These are phyloP conservation scores for Probosciger aterrimus DNA, from an alignment of 2,113 vertebrate genomes.

Conservation along the genomic window DNA sequence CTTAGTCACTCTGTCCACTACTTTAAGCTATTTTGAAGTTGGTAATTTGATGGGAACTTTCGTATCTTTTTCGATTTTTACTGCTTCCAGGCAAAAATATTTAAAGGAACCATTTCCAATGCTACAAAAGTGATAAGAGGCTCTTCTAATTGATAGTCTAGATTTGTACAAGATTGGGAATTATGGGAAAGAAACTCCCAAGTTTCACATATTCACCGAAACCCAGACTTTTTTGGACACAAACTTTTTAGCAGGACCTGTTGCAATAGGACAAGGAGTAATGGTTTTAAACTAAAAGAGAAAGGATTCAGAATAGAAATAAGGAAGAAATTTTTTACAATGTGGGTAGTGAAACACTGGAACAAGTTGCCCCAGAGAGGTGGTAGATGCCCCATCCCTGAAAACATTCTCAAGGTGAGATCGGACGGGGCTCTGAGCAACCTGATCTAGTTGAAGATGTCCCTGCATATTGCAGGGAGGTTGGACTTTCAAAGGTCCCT, in stretches of 20 bases:
- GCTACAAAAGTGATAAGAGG: background rate
- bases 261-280: no score
- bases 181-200: background rate
- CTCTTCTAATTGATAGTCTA: background rate
- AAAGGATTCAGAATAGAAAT: background rate
- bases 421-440: background rate
- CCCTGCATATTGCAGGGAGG: background rate
- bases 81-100: background rate
- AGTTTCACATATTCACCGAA: background rate
- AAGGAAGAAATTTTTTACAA: background rate
- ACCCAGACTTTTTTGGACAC: background rate
- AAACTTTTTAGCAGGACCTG: background rate
- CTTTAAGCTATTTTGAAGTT: background rate
- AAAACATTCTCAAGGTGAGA: background rate
- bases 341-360: background rate
- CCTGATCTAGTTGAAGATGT: background rate
- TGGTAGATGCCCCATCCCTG: background rate
- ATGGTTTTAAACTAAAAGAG: background rate
- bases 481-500: background rate
- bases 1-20: background rate
- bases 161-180: background rate
- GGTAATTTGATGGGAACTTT: background rate
- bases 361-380: background rate
- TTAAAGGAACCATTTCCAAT: background rate
- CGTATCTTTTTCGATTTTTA: background rate